Evolutionary conservation across 2,797 vertebrate genomes (phyloP).

Genomic region (Hemitrygon akajei): DNA sequence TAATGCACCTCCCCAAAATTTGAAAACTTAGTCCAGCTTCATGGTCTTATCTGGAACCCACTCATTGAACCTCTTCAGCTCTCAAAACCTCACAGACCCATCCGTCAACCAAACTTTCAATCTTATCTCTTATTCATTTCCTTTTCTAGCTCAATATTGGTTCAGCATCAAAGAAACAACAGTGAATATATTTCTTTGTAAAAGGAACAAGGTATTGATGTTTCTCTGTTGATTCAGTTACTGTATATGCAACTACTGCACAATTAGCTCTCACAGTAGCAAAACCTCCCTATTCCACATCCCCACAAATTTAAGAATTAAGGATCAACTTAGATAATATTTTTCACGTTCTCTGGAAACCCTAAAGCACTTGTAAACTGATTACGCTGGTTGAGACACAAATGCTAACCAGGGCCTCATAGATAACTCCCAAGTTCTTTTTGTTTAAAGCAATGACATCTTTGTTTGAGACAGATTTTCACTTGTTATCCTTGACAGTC

Average conservation of each 20-base stretch:
- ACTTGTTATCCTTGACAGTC: neutral
- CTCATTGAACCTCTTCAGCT: neutral
- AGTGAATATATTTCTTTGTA: neutral
- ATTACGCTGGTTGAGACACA: neutral
- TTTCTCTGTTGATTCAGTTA: neutral
- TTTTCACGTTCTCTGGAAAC: neutral
- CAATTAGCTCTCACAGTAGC: neutral
- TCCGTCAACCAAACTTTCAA: neutral
- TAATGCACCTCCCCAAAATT: neutral
- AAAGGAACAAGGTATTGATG: neutral
- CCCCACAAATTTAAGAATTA: neutral
- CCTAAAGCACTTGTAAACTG: neutral
- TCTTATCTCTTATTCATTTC: neutral
- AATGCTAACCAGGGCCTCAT: neutral
- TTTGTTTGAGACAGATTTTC: neutral
- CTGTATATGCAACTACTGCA: neutral
- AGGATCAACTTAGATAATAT: neutral
- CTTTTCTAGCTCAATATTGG: neutral
- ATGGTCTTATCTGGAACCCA: neutral
- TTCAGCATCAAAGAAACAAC: neutral
- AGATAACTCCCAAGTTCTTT: neutral
- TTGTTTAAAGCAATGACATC: neutral
- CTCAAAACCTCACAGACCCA: neutral
- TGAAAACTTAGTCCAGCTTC: neutral
- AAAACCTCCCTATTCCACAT: neutral